A percentile compares a stretch with the other conserved stretches of the same genome.
Conservation (phyloP, 2,113 vertebrate species). For the Tetraodon nigroviridis region DNA sequence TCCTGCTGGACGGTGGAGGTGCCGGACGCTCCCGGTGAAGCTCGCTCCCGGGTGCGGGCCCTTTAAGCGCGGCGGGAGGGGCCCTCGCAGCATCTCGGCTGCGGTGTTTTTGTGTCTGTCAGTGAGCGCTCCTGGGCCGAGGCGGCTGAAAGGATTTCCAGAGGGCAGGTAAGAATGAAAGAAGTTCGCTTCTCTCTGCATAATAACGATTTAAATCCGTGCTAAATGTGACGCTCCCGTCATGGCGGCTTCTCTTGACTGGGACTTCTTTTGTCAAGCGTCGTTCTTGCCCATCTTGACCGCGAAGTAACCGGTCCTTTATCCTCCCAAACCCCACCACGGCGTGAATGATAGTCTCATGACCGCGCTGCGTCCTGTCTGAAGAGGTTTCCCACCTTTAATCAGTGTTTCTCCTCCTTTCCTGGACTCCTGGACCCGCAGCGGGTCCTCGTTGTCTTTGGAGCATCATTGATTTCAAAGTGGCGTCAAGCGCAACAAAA, state of each 20-base stretch:
- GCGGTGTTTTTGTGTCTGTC: constrained; percentile 78
- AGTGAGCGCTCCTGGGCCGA: constrained; percentile 71
- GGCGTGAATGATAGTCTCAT: neutral
- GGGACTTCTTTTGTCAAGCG: constrained; percentile 59
- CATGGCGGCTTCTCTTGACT: constrained; percentile 10
- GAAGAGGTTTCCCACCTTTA: neutral
- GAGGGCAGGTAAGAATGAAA: constrained; percentile 61
- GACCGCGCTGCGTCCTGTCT: too few species aligned
- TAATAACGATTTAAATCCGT: neutral
- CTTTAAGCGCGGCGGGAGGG: constrained; percentile 62
- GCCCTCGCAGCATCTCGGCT: constrained; percentile 58
- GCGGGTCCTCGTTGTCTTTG: constrained; percentile 44
- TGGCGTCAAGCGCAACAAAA: neutral
- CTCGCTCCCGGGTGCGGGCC: constrained; percentile 47
- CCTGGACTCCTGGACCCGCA: constrained; percentile 4
- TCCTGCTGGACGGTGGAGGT: neutral
- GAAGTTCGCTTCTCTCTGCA: constrained; percentile 5
- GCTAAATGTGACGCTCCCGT: neutral
- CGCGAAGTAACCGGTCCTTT: constrained; percentile 54
- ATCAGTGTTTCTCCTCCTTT: neutral
- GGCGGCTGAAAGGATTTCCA: constrained; percentile 53
- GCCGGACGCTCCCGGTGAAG: neutral
- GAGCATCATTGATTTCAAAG: constrained; percentile 34
- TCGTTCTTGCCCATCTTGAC: constrained; percentile 38
- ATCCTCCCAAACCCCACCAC: neutral